Conservation (phyloP, 2,888 invertebrate species). For the Pachydiplax longipennis region DNA sequence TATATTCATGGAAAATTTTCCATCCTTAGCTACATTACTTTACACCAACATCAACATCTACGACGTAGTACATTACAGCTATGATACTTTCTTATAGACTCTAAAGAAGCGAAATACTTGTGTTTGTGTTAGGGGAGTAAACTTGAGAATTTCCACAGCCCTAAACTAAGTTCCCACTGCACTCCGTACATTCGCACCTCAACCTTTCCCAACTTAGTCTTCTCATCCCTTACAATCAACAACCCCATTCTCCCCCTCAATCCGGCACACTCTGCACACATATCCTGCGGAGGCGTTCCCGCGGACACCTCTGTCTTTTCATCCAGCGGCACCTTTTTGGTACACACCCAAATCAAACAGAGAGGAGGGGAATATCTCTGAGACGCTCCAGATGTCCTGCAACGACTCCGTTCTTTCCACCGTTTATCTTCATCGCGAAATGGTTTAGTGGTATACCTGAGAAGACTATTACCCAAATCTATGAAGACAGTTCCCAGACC, state of each 20-base stretch:
- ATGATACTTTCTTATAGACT: too few relatives aligned
- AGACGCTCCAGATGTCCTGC: not conserved
- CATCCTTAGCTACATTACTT: too few relatives aligned
- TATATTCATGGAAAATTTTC: too few relatives aligned
- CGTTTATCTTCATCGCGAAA: not conserved
- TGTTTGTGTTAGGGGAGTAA: too few relatives aligned
- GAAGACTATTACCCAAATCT: too few relatives aligned
- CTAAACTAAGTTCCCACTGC: too few relatives aligned
- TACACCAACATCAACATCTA: too few relatives aligned
- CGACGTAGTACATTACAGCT: too few relatives aligned
- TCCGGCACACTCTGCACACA: not conserved
- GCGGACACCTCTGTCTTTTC: not conserved
- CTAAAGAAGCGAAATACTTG: too few relatives aligned
- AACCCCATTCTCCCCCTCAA: not conserved
- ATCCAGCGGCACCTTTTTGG: not conserved
- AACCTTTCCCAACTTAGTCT: not conserved
- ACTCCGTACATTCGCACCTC: too few relatives aligned
- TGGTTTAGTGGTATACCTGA: not conserved
- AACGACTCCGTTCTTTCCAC: not conserved
- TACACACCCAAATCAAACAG: not conserved
- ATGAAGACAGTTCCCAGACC: too few relatives aligned
- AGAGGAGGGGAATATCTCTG: not conserved
- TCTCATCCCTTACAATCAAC: not conserved
- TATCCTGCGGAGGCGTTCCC: not conserved
- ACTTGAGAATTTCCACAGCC: too few relatives aligned